phyloP scores from a whole-genome alignment of 35 echinoderm and acorn worm genomes.

The Stichopus chloronotus region DNA sequence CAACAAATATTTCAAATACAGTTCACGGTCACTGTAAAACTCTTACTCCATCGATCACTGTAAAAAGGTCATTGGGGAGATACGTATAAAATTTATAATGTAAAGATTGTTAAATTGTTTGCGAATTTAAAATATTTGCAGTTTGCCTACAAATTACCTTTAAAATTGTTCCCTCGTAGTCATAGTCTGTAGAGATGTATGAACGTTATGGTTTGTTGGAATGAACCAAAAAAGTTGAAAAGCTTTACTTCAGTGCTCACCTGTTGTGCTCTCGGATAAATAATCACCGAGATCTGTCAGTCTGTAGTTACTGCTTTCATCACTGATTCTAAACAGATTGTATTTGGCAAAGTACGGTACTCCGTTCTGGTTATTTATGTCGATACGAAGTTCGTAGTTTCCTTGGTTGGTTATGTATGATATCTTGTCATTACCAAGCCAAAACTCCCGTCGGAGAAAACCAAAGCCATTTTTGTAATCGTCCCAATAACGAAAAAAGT shows the following conservation, averaged over 20 bases:
- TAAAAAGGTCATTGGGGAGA: too few species aligned
- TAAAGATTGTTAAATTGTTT: too few species aligned
- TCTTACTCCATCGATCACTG: too few species aligned
- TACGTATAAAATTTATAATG: too few species aligned
- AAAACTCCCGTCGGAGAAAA: slow-evolving; percentile 1
- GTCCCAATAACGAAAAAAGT: slow-evolving; percentile 30
- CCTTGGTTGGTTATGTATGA: slow-evolving; percentile 22
- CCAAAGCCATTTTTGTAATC: slow-evolving; percentile 19
- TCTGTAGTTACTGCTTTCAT: slow-evolving; percentile 16
- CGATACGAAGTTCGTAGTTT: background rate
- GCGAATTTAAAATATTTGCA: too few species aligned
- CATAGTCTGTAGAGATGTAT: too few species aligned
- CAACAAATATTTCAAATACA: too few species aligned
- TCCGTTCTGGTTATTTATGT: background rate
- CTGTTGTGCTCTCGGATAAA: background rate
- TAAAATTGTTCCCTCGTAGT: too few species aligned
- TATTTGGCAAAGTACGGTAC: background rate
- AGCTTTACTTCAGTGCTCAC: background rate
- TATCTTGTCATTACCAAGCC: slow-evolving; percentile 40
- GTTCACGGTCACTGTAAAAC: too few species aligned
- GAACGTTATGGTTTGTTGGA: too few species aligned
- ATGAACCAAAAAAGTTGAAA: too few species aligned
- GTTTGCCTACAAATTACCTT: too few species aligned
- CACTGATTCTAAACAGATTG: slow-evolving; percentile 3
- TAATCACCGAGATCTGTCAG: slow-evolving; percentile 10